Conservation (phyloP, 2,797 vertebrate species). For the Scyliorhinus canicula region DNA sequence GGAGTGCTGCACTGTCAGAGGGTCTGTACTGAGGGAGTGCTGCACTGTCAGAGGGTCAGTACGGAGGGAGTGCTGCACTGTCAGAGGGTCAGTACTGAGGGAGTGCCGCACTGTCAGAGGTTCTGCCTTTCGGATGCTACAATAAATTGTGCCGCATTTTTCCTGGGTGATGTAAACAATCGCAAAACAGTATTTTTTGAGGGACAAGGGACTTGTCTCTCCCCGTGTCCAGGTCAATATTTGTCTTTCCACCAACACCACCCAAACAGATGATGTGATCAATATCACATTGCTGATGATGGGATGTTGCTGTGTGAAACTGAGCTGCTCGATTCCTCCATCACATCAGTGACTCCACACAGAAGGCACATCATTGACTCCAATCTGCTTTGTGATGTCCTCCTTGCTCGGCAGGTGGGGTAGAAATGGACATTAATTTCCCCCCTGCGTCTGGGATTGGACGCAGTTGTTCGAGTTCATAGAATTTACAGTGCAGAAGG, state of each 20-base stretch:
- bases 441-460: not conserved
- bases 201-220: not conserved
- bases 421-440: not conserved
- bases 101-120: too few relatives aligned
- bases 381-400: not conserved
- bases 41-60: too few relatives aligned
- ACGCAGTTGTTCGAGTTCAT: too few relatives aligned
- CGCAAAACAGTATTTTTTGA: not conserved
- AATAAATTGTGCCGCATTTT: not conserved
- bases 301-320: not conserved
- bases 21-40: too few relatives aligned
- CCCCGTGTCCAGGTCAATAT: not conserved
- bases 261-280: not conserved
- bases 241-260: not conserved
- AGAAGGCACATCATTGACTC: too few relatives aligned
- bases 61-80: too few relatives aligned
- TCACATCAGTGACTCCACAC: not conserved
- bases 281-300: not conserved
- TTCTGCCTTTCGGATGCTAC: too few relatives aligned
- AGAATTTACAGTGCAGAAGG: too few relatives aligned
- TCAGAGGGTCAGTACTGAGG: too few relatives aligned
- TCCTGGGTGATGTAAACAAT: not conserved
- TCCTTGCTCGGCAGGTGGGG: too few relatives aligned
- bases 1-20: too few relatives aligned
- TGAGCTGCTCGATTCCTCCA: not conserved